phyloP scores from a whole-genome alignment of 2,888 invertebrate species.

The Deilephila elpenor region DNA sequence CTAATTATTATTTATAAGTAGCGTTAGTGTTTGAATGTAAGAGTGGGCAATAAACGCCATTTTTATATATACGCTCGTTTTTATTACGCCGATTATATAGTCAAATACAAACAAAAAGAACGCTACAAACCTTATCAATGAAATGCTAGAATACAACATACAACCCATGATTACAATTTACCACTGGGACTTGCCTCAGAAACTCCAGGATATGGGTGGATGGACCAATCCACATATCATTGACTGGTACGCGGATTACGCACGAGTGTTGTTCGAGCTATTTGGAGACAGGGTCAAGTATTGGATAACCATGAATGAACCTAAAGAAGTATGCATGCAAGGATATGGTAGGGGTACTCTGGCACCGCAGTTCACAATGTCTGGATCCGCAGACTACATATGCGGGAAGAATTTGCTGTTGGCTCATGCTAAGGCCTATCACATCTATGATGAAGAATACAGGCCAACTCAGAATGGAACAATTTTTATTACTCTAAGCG shows the following conservation, averaged over 20 bases:
- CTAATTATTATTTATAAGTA: no score
- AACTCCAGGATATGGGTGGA: constrained; percentile 81
- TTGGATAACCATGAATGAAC: constrained; percentile 86
- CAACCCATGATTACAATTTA: constrained; percentile 83
- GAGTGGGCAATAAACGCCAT: no score
- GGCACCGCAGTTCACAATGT: constrained; percentile 57
- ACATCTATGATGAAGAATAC: constrained; percentile 64
- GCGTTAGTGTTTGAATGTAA: no score
- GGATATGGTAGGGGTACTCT: constrained; percentile 66
- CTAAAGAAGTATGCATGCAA: constrained; percentile 57
- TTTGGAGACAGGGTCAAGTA: constrained; percentile 75
- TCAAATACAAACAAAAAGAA: no score
- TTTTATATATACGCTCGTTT: no score
- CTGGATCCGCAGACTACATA: constrained; percentile 74
- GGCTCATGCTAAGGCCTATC: constrained; percentile 80
- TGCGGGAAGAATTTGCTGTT: constrained; percentile 73
- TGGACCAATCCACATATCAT: constrained; percentile 71
- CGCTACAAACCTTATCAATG: constrained; percentile 75
- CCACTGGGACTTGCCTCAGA: constrained; percentile 80
- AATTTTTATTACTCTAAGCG: constrained; percentile 54
- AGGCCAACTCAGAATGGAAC: constrained; percentile 50
- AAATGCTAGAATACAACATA: constrained; percentile 83
- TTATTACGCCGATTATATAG: no score
- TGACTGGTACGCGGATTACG: constrained; percentile 75
- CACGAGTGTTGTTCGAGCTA: constrained; percentile 62